phyloP scores from a whole-genome alignment of 2,797 vertebrate species.

The Carduelis carduelis region DNA sequence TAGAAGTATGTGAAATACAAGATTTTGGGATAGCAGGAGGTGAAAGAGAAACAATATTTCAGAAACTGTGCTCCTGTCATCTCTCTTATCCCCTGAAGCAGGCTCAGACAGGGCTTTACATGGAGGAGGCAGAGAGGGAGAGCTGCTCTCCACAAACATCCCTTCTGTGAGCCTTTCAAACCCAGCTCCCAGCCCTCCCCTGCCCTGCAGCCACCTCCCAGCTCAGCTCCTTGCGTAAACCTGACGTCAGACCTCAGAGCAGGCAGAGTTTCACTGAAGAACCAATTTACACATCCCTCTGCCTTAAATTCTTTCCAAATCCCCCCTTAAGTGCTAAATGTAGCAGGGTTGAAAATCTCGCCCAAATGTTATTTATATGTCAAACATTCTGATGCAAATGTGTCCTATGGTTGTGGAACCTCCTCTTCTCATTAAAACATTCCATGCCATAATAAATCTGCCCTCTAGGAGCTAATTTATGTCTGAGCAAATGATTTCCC shows the following conservation, averaged over 20 bases:
- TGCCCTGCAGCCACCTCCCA: background rate
- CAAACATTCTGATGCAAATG: constrained; percentile 18
- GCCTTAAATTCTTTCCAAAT: constrained; percentile 31
- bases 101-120: background rate
- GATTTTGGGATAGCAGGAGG: background rate
- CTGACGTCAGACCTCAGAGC: constrained; percentile 12
- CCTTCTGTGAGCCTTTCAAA: background rate
- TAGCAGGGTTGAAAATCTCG: background rate
- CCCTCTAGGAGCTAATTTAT: constrained; percentile 64
- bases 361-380: background rate
- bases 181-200: background rate
- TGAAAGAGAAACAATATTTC: background rate
- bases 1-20: rapidly evolving
- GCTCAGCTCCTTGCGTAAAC: background rate
- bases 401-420: background rate
- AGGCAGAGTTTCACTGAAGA: background rate
- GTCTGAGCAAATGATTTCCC: constrained; percentile 68
- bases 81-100: background rate
- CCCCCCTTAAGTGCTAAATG: constrained; percentile 27
- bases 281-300: background rate
- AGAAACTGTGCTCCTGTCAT: background rate
- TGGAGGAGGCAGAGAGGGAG: background rate
- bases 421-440: constrained; percentile 69
- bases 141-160: background rate
- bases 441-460: constrained; percentile 69